phyloP scores from a whole-genome alignment of 2,888 invertebrate species.

The Heliconius ethilla region DNA sequence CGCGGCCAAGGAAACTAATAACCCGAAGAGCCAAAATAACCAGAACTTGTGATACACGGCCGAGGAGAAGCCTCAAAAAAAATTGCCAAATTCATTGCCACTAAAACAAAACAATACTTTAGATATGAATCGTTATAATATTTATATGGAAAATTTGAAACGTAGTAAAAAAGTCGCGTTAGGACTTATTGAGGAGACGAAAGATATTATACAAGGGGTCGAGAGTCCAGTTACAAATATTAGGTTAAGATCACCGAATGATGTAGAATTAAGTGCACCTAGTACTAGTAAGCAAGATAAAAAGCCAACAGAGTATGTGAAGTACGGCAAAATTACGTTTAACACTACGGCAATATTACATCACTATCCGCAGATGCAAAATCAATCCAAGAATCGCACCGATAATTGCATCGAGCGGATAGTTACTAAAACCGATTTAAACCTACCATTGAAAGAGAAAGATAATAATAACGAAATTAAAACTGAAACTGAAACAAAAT shows the following conservation, averaged over 20 bases:
- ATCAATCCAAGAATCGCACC: constrained; percentile 50
- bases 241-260: constrained; percentile 56
- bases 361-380: constrained; percentile 72
- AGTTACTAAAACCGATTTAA: constrained; percentile 63
- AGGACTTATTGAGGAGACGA: constrained; percentile 71
- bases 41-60: constrained; percentile 79
- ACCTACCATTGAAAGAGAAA: constrained; percentile 53
- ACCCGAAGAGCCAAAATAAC: constrained; percentile 56
- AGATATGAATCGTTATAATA: constrained; percentile 76
- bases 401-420: constrained; percentile 39
- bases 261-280: constrained; percentile 62
- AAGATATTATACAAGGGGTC: constrained; percentile 62
- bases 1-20: constrained; percentile 67
- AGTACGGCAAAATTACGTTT: constrained; percentile 76
- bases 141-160: constrained; percentile 72
- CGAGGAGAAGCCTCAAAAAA: constrained; percentile 67
- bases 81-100: constrained; percentile 74
- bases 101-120: constrained; percentile 73
- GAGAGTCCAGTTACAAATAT: constrained; percentile 52
- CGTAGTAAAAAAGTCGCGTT: constrained; percentile 70
- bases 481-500: constrained; percentile 49
- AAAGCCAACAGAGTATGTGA: constrained; percentile 67
- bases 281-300: constrained; percentile 63
- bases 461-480: constrained; percentile 67
- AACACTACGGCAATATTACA: constrained; percentile 76